These are phyloP conservation scores for Timema cristinae DNA, from an alignment of 2,888 invertebrate species.

Conservation along the genomic window DNA sequence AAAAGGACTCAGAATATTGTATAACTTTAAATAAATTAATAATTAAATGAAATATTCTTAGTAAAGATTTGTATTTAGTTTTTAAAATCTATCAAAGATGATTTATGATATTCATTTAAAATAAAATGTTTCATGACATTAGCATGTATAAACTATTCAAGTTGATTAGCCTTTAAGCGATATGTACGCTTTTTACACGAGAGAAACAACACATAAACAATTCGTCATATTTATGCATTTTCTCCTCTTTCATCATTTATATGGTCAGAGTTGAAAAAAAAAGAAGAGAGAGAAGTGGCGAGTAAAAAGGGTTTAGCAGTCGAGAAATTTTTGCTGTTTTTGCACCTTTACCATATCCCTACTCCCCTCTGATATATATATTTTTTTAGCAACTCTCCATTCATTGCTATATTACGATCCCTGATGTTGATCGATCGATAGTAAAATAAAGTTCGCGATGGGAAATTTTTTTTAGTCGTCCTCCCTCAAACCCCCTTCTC, in stretches of 20 bases:
- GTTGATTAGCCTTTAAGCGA: too few species aligned
- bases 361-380: too few species aligned
- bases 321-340: slow-evolving; percentile 16
- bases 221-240: slow-evolving; percentile 17
- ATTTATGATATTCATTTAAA: too few species aligned
- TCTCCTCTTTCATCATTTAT: slow-evolving; percentile 14
- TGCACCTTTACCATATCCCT: not conserved
- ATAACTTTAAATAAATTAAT: too few species aligned
- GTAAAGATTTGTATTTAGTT: too few species aligned
- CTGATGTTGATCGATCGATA: slow-evolving; percentile 27
- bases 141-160: too few species aligned
- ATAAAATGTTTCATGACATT: too few species aligned
- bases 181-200: not conserved
- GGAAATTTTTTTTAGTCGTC: slow-evolving; percentile 22
- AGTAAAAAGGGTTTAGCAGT: not conserved
- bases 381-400: too few species aligned
- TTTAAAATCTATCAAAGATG: too few species aligned
- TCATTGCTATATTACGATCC: not conserved
- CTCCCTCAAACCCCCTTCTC: not conserved
- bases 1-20: too few species aligned
- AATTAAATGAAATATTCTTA: too few species aligned
- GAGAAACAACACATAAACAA: slow-evolving; percentile 6
- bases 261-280: not conserved
- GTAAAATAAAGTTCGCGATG: slow-evolving; percentile 29
- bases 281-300: not conserved